phyloP scores from a whole-genome alignment of 2,888 invertebrate genomes.

The Phoenoteleia sp. region DNA sequence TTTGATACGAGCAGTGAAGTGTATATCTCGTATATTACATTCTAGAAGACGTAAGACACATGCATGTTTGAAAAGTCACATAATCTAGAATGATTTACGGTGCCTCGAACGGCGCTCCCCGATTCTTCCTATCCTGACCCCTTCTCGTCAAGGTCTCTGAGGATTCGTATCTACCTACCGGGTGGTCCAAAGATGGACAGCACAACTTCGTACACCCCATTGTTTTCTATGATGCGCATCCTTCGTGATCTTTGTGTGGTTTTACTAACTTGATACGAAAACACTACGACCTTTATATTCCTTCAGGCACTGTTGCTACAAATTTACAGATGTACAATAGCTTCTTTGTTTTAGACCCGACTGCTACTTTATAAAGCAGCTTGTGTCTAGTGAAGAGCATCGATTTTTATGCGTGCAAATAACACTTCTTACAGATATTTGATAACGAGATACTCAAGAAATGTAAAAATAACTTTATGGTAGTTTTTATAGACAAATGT shows the following conservation, averaged over 20 bases:
- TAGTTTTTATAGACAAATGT: too few species aligned
- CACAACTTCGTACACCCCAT: conserved; percentile 66
- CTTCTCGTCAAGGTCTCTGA: conserved; percentile 76
- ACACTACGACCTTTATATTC: conserved; percentile 65
- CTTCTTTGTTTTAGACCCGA: conserved; percentile 64
- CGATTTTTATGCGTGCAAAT: conserved; percentile 36
- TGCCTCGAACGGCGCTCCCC: conserved; percentile 75
- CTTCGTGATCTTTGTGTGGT: conserved; percentile 61
- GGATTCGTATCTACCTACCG: conserved; percentile 78
- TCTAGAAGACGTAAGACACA: conserved; percentile 78
- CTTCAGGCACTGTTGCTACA: conserved; percentile 60
- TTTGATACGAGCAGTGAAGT: conserved; percentile 72
- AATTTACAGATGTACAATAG: conserved; percentile 51
- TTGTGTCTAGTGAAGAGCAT: conserved; percentile 32
- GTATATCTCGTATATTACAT: conserved; percentile 78
- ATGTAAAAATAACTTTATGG: too few species aligned
- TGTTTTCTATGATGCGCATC: conserved; percentile 68
- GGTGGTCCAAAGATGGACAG: conserved; percentile 77
- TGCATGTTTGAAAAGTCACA: conserved; percentile 83
- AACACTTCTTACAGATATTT: not conserved
- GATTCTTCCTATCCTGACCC: conserved; percentile 78
- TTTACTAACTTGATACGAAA: conserved; percentile 66
- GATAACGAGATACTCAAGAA: too few species aligned
- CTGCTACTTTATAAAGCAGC: conserved; percentile 63
- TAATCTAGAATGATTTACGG: conserved; percentile 83